Evolutionary conservation across 2,888 invertebrate species (phyloP), one percentile per base, ranked within the genome.

Genomic region (Melikaiella ostensackeni): DNA sequence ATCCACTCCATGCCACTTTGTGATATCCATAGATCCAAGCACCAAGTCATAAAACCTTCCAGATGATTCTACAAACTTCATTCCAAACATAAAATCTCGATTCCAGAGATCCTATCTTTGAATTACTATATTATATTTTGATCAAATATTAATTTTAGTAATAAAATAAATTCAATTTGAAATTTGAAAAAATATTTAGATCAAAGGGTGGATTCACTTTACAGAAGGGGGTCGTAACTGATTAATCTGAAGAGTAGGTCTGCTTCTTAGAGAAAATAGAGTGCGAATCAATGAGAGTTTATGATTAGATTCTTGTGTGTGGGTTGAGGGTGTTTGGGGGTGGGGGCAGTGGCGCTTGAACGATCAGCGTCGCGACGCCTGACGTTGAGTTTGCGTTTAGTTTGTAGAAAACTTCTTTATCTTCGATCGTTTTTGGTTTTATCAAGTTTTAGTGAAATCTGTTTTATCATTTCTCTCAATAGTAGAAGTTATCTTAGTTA

Each of bases 1-100:
- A 87, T 85, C 84, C 86, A 83, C 86, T 88, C 86, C 85, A 83
- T 84, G 82, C 73, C 59, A 76, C 62, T 57, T 64, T 46, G 55
- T 42, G 21, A 78, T 59, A 21, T 64, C 80, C 75, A 57, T 61
- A 75, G 75, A 80, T 46, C 5, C 24, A 46, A 7, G 46, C 50
- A 50, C 5, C 19, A 19, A 50, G 27, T 13, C 24, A 38, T 21
- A 5, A 27, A 50, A 21, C 30, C n/a, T 70, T n/a, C 46, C 35
- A 30, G 16, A 63, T 63, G 8, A 33, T 63, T 35, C 11, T 35
- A n/a, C 35, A n/a, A 21, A 63, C 16, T 63, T 35, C 35, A n/a
- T 63, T 35, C n/a, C 50, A 21, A 55, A 55, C 21, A 55, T 55
- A 9, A 9, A 9, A 9, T n/a, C n/a, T 21, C 50, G 21, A 21